Evolutionary conservation across 2,113 vertebrate species (phyloP), one percentile per base, ranked within the genome.

Genomic region (Burhinus bistriatus): DNA sequence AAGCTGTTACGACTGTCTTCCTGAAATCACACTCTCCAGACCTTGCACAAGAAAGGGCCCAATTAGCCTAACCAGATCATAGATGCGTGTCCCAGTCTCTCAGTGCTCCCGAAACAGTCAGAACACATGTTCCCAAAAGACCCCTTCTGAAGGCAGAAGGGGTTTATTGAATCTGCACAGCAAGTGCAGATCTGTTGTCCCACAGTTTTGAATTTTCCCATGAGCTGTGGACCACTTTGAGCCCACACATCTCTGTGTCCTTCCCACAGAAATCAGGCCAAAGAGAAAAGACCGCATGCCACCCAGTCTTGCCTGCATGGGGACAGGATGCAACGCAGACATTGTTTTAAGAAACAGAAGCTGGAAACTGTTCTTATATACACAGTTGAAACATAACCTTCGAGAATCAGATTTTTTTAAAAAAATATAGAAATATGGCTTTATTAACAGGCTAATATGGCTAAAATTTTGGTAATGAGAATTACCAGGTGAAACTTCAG

Each of bases 191-290:
- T 42, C 36, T 78, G 9, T 12, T 30, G 9, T 38, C 15, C 15
- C 62, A 72, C 42, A 72, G 7, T 42, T 80, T 1, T 38, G 36
- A 89, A 36, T 23, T 49, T 21, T 59, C 66, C 5, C n/a, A 45
- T 0, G 0, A 87, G 12, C 27, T 65, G 11, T 44, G 30, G 44
- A n/a, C 4, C 6, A 12, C 42, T 82, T 45, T 51, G 30, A 32
- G n/a, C 4, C 19, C 15, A 34, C 13, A 8, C 1, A 2, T 76
- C n/a, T 79, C 52, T 38, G 9, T 16, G 20, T 18, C 26, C 10
- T 18, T 80, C 52, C 20, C 34, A 22, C 4, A 95, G 19, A 83
- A 72, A 77, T 16, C 13, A 51, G 23, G 49, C 49, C 22, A 25
- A 23, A 51, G 49, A 51, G 49, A 25, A 13, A 23, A 25, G 49